Evolutionary conservation across 2,113 vertebrate species (phyloP), one percentile per base, ranked within the genome.

Genomic region (Planiliza haematocheilus): DNA sequence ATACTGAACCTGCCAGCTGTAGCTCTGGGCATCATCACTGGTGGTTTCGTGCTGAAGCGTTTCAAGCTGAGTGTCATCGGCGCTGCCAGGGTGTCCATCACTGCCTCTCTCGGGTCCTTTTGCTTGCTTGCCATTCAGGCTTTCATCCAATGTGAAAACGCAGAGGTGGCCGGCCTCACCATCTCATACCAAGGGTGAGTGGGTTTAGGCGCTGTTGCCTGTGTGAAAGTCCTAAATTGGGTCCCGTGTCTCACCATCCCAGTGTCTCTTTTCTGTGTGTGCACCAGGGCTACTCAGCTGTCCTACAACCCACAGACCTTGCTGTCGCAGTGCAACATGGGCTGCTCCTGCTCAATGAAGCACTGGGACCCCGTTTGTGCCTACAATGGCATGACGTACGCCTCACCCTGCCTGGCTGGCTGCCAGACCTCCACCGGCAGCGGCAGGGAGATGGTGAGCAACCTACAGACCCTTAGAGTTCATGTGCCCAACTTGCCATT

Each of bases 341-440:
- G 85, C 50, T 99, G 97, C 30, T 86, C 83, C 0, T 99, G 98
- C 71, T 95, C 96, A 64, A 43, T 92, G 50, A 93, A 94, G 0
- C 93, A 95, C 58, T 99, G 98, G 98, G 97, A 99, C 58, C 98
- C 98, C 0, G 93, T 99, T 37, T 99, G 98, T 6, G 93, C 96
- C 4, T 86, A 93, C n/a, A 94, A 96, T 4, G 96, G 96, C n/a
- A 81, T 99, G 14, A 99, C 97, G 0, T 99, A 97, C 0, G 66
- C 91, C 10, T 96, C 97, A 0, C 94, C 98, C 11, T 99, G 98
- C 82, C 93, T 98, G 0, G 97, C 97, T 0, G 98, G 97, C 13
- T 99, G 98, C 79, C 94, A 88, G 59, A 89, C 76, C 0, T 94
- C 93, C 78, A 93, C 86, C 0, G 92, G 94, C 66, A 85, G 10